A percentile compares a stretch with the other conserved stretches of the same genome.
These are phyloP conservation scores for Epinotia bilunana DNA, from an alignment of 2,888 invertebrate species.

Conservation along the genomic window DNA sequence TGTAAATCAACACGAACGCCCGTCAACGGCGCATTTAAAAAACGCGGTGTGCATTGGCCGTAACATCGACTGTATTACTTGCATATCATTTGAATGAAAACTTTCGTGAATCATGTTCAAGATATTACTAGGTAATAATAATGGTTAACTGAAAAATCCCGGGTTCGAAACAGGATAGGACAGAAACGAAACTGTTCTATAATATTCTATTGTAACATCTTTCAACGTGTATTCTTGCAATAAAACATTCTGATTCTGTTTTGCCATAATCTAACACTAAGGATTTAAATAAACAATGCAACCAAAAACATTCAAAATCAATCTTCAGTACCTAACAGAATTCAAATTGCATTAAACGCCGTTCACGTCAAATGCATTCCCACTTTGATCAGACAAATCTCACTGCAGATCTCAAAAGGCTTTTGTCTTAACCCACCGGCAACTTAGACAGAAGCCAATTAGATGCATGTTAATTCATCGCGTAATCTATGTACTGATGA, in stretches of 20 bases:
- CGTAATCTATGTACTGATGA: constrained; percentile 46
- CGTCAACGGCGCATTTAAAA: no score
- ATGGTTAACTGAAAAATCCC: no score
- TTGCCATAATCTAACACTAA: not conserved
- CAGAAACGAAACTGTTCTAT: no score
- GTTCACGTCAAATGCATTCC: not conserved
- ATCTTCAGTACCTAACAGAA: not conserved
- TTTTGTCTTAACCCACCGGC: constrained; percentile 26
- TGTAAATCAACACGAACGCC: no score
- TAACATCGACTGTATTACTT: no score
- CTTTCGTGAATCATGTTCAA: no score
- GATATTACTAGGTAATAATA: no score
- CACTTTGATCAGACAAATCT: constrained; percentile 10
- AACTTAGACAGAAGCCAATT: constrained; percentile 44
- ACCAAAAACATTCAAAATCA: not conserved
- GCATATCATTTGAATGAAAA: no score
- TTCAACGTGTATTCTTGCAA: no score
- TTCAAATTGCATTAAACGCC: not conserved
- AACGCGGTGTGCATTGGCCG: no score
- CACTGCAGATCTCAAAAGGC: not conserved
- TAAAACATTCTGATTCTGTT: not conserved
- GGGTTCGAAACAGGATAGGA: no score
- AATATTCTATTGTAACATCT: no score
- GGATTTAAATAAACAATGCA: not conserved
- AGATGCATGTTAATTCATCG: constrained; percentile 48